Evolutionary conservation across 2,888 invertebrate species (phyloP), one percentile per base, ranked within the genome.

Genomic region (Rhodophaea formosa): DNA sequence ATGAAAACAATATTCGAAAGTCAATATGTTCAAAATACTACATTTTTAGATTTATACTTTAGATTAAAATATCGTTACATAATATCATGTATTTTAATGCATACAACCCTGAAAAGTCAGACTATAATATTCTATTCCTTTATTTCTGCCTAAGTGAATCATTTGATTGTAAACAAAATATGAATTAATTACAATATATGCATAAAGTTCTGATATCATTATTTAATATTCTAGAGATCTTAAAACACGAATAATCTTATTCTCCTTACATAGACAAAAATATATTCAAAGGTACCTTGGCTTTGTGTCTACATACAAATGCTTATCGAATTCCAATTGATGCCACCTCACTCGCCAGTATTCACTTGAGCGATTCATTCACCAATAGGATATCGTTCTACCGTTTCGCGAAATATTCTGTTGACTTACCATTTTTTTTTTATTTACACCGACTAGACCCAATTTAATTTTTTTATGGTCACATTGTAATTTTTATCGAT

Each of bases 51-150:
- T 52, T 55, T 47, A 55, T 46, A 56, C 56, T 59, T 57, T 54
- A 59, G 53, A 64, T 55, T 63, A 56, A 62, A 58, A 57, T 59
- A 43, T 60, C 23, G 58, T 57, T 57, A 58, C 59, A 63, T 61
- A 58, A 58, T 61, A 56, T 56, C 54, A 53, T 60, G 42, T 70
- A 65, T 69, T 74, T 72, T 69, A 70, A 68, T 69, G 72, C 68
- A 66, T 72, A 76, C 74, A 82, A 83, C 82, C 82, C 82, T 83
- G 82, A 74, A 74, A 78, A 72, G 71, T 80, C 82, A 81, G 81
- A 82, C 81, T 80, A 80, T 79, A 68, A 72, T 67, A 73, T 67
- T 63, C 71, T 72, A 71, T 72, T 65, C 62, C 62, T 65, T 62
- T 60, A 60, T 66, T 60, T 59, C 49, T 30, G 30, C 17, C 32